Base-by-base conservation (phyloP, 2,797 vertebrate genomes). In the Gambelia wislizenii region DNA sequence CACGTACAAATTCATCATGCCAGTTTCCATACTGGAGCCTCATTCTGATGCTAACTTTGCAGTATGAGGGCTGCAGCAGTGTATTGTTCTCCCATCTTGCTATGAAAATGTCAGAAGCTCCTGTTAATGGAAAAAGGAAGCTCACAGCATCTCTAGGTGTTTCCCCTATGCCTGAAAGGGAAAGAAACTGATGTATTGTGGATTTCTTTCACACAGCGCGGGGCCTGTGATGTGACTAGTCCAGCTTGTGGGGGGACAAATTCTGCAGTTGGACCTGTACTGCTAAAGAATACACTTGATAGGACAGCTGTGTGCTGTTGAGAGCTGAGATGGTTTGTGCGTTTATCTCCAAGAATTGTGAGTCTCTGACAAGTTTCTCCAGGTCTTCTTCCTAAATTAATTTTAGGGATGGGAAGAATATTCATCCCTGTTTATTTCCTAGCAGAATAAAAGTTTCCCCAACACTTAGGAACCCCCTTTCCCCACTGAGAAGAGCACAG, bases 81-180 rank as follows among this genome's bases (percentile, higher is more conserved):
- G 27, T 27, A 8, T 1, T 0, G 1, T 1, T 7, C 0, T 4
- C 64, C 39, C 2, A 10, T 0, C 2, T 0, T 16, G 10, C 2
- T 0, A 44, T 56, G 27, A 42, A 88, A 33, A 36, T 16, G 30
- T 10, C 39, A 20, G 42, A 18, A 67, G 22, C 30, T 74, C 36
- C n/a, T n/a, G n/a, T n/a, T n/a, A n/a, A 61, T 77, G 30, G 59
- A 2, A 42, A 25, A 69, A 49, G 8, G 39, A 74, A 74, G 64
- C 44, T 25, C 30, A 3, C 27, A 61, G 39, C 39, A 76, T 8
- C 61, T 25, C 61, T 64, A 2, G 3, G 54, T 14, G 54, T 52
- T n/a, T 33, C 30, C 13, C 22, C n/a, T 4, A 27, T 8, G 70
- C 36, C 0, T 7, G 22, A 75, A 22, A 64, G 56, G 25, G 16